Conservation (phyloP, 2,797 vertebrate species). For the Lepus oiostolus region DNA sequence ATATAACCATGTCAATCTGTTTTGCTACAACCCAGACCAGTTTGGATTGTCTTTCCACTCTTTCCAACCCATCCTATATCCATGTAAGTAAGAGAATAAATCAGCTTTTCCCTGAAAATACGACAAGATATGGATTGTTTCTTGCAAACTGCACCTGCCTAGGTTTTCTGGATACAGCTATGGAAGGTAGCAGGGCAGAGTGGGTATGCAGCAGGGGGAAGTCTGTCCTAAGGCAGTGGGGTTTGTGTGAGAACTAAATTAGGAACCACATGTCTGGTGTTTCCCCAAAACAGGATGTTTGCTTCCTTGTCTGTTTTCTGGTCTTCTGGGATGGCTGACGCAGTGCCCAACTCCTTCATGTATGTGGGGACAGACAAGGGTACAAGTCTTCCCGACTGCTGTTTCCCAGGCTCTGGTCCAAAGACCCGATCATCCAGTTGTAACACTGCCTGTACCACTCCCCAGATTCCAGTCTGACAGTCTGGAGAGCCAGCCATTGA, state of each 20-base stretch:
- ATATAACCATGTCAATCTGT: neutral
- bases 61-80: neutral
- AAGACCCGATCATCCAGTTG: neutral
- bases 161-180: neutral
- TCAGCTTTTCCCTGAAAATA: conserved; percentile 4
- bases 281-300: neutral
- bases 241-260: neutral
- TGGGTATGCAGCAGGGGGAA: neutral
- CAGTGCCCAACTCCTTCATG: too few species aligned
- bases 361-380: neutral
- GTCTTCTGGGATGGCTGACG: neutral
- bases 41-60: neutral
- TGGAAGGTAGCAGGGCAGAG: neutral
- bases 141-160: neutral
- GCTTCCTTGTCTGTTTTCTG: neutral
- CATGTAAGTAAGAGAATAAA: neutral
- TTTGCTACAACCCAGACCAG: neutral
- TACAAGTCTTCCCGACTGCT: neutral
- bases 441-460: neutral
- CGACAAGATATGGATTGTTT: neutral
- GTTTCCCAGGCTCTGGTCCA: neutral
- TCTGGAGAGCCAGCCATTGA: neutral
- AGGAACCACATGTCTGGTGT: neutral
- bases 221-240: rapidly evolving
- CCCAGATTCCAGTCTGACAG: neutral